phyloP scores from a whole-genome alignment of 1,140 invertebrate genomes.

The Brevipalpus yothersi region DNA sequence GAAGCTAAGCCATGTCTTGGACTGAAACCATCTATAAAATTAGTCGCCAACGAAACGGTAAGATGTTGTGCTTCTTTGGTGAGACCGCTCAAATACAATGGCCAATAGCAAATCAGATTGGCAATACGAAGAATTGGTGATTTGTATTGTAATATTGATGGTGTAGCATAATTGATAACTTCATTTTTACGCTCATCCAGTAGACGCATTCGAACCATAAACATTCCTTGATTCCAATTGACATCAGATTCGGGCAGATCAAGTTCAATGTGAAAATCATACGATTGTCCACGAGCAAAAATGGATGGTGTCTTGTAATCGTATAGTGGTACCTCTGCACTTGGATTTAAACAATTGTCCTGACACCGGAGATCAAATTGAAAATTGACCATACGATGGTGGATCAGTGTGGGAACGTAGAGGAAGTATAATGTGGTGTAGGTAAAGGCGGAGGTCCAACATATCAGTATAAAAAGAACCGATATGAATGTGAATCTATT shows the following conservation, averaged over 20 bases:
- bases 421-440: constrained; percentile 3
- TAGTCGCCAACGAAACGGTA: not conserved
- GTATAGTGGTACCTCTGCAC: not conserved
- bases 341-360: not conserved
- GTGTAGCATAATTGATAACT: not conserved
- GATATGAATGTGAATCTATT: not conserved
- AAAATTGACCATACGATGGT: not conserved
- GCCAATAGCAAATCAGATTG: constrained; percentile 1
- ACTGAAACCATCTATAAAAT: not conserved
- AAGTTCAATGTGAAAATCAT: constrained; percentile 1
- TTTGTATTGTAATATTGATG: constrained; percentile 1
- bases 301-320: not conserved
- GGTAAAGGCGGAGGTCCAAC: constrained; percentile 4
- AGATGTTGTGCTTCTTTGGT: constrained; percentile 1
- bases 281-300: constrained; percentile 1
- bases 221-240: constrained; percentile 5
- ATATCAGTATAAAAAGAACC: not conserved
- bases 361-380: constrained; percentile 4
- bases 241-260: constrained; percentile 4
- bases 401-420: not conserved
- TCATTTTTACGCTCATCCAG: not conserved
- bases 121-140: not conserved
- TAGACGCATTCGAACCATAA: constrained; percentile 2
- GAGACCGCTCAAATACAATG: not conserved
- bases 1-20: not conserved